Conservation (phyloP, 2,113 vertebrate genomes). For the Morone saxatilis region DNA sequence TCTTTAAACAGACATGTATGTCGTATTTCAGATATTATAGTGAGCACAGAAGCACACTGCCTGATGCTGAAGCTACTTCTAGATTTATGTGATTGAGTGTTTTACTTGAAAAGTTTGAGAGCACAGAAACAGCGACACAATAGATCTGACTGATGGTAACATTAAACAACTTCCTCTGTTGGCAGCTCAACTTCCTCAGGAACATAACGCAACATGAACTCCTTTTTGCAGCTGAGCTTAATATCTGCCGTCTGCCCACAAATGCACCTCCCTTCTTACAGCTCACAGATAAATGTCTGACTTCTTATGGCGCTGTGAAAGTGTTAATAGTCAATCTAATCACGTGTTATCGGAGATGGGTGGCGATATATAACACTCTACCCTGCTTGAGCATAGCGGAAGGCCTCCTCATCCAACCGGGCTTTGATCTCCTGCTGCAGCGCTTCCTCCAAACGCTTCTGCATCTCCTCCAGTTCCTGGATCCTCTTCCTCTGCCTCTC, state of each 20-base stretch:
- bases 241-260: slow-evolving; percentile 20
- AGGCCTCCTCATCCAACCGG: slow-evolving; percentile 89
- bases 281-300: neutral
- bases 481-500: slow-evolving; percentile 92
- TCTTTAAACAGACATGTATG: neutral
- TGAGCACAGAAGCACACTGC: neutral
- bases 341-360: neutral
- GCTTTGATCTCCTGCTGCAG: slow-evolving; percentile 95
- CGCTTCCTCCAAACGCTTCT: slow-evolving; percentile 91
- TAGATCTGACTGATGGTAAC: slow-evolving; percentile 28
- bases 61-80: neutral
- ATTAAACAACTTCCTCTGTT: slow-evolving; percentile 72
- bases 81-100: neutral
- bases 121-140: slow-evolving; percentile 1
- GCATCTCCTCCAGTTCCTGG: slow-evolving; percentile 94
- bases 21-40: neutral
- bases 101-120: neutral
- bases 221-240: slow-evolving; percentile 15
- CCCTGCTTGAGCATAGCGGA: slow-evolving; percentile 93
- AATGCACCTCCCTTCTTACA: neutral
- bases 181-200: slow-evolving; percentile 77
- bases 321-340: neutral
- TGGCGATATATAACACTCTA: slow-evolving; percentile 65
- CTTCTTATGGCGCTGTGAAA: neutral
- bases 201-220: slow-evolving; percentile 60